Evolutionary conservation across 30 jellyfish, hydroid and myxozoan species (phyloP), one percentile per base, ranked within the genome.

Genomic region (Pseudorhiza aurosa): DNA sequence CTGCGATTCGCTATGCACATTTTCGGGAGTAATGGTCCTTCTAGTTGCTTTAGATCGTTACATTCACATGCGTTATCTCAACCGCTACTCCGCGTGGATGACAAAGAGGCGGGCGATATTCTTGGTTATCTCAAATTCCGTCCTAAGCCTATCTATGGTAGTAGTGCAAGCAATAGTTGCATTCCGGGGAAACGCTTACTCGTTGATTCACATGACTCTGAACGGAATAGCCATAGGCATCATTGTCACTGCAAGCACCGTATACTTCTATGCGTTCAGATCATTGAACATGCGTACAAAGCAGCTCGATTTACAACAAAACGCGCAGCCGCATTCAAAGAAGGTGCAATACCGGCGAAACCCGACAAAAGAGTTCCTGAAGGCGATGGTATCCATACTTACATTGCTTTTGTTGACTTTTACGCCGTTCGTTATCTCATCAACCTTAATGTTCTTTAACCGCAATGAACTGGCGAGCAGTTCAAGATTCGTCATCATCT

Each of bases 11-110:
- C 75, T 76, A 25, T 76, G 88, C 56, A 29, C 17, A 30, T 76
- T 76, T 58, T 76, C 88, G 8, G 88, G 69, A 8, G 22, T 46
- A 28, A 57, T 59, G 45, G 47, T 76, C 0, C 1, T 53, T 7
- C 50, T 58, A 5, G 56, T 76, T 9, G 88, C 88, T 36, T 14
- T 76, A 7, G 88, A 76, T 33, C 88, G 88, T 1, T 76, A 32
- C 68, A 57, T 76, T 14, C 88, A 76, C 68, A 76, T 58, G 88
- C 65, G 68, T 4, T 49, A 30, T 30, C 43, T 76, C 19, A 76
- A 76, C 65, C 65, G 65, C 24, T 76, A 58, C 45, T 43, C 71
- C 14, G 64, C 18, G 18, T 40, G 65, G 51, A 76, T 76, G 88
- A 76, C 64, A 37, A 21, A 37, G 36, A 19, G 51, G 10, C 21